These are phyloP conservation scores for Palythoa grandiflora DNA, from an alignment of 92 coral and sea anemone genomes.

Conservation along the genomic window DNA sequence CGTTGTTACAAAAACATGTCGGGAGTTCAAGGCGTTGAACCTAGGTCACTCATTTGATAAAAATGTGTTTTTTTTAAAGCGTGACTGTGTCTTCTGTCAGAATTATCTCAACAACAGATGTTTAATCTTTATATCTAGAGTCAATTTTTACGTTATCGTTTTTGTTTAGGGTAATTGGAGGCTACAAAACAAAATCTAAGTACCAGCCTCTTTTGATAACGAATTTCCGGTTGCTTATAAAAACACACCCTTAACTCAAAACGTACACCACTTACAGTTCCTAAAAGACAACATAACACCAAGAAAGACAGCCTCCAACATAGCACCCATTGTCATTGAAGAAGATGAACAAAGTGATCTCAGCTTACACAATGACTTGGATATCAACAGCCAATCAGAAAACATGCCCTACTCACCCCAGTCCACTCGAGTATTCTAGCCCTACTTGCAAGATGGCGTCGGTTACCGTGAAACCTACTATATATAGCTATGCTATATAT, in stretches of 20 bases:
- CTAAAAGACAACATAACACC: conserved; percentile 70
- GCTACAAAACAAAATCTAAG: conserved; percentile 4
- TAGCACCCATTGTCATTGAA: background rate
- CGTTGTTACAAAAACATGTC: background rate
- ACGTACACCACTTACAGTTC: conserved; percentile 20
- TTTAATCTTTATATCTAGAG: conserved; percentile 3
- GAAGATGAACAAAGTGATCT: background rate
- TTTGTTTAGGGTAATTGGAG: background rate
- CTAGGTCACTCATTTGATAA: conserved; percentile 2
- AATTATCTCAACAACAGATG: conserved; percentile 7
- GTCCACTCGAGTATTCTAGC: too few species aligned
- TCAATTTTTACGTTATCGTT: conserved; percentile 11
- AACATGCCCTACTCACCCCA: too few species aligned
- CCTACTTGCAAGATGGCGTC: too few species aligned
- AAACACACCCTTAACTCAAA: too few species aligned
- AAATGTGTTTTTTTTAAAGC: background rate
- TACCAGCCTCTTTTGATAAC: background rate
- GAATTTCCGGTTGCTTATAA: background rate
- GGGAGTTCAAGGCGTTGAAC: conserved; percentile 3
- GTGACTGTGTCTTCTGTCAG: background rate
- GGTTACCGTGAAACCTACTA: too few species aligned
- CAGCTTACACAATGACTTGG: too few species aligned
- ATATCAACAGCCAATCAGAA: too few species aligned
- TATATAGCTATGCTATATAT: too few species aligned
- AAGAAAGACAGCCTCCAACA: conserved; percentile 47